Evolutionary conservation across 2,888 invertebrate genomes (phyloP), one percentile per base, ranked within the genome.

Genomic region (Aporophyla nigra): DNA sequence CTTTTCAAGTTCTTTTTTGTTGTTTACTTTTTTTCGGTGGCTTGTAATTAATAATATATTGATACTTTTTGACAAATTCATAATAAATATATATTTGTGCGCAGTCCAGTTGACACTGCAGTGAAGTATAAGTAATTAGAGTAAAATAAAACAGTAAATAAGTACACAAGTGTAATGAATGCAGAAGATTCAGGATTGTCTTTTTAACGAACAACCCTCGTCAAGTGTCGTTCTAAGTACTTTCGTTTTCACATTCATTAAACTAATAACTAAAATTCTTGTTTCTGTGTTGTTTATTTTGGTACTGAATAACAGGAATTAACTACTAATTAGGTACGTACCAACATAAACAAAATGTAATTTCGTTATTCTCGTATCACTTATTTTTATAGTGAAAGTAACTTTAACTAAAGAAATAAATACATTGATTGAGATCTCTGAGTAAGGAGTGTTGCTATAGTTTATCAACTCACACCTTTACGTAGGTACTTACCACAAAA

Each of bases 161-260:
- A 1, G 5, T n/a, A 68, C 6, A 43, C 59, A 46, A 65, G 14
- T 62, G 71, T 82, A 85, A 87, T 86, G 82, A 90, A 88, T 89
- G 86, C 83, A 85, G 67, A 84, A 80, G 76, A 88, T 88, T 87
- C 80, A 78, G 86, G 86, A 89, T 84, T 74, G 58, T 68, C n/a
- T 82, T 84, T 89, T 84, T 87, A 90, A 91, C 86, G 83, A 90
- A 87, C 81, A 70, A 91, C 92, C 92, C 91, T 92, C 86, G 89
- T 92, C 92, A 93, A 87, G 78, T 87, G 90, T 88, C 90, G 53
- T 61, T 78, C 54, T 78, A 68, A 73, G 67, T 10, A 75, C 27
- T 61, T 73, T 62, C 46, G 54, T 75, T 71, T 84, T 58, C 58
- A 51, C 56, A 33, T 63, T 73, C 16, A 65, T 68, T 77, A 46